Evolutionary conservation across 2,888 invertebrate genomes (phyloP).

Genomic region (Scrobipalpa atriplicella): DNA sequence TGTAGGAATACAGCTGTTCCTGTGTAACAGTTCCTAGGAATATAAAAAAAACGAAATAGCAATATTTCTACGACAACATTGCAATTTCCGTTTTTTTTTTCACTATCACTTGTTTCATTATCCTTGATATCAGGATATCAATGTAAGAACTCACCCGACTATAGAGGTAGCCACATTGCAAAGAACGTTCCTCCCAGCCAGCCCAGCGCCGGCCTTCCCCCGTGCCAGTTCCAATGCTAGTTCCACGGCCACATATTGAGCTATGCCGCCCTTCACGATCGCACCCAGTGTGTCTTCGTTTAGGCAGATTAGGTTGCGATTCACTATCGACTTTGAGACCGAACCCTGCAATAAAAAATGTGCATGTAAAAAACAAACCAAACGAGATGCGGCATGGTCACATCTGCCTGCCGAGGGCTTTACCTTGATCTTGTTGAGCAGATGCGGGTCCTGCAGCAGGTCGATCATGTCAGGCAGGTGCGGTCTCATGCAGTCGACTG

Average conservation of each 20-base stretch:
- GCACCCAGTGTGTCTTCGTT: constrained; percentile 99
- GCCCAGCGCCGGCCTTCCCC: constrained; percentile 81
- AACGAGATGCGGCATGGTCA: too few species aligned
- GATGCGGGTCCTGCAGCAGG: constrained; percentile 97
- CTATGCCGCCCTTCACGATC: constrained; percentile 97
- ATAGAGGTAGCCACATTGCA: constrained; percentile 89
- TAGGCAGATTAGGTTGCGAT: constrained; percentile 84
- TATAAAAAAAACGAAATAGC: too few species aligned
- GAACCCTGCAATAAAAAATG: constrained; percentile 59
- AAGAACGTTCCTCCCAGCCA: constrained; percentile 67
- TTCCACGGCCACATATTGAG: constrained; percentile 96
- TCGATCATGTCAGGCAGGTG: constrained; percentile 97
- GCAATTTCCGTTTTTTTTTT: too few species aligned
- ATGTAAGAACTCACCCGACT: constrained; percentile 64
- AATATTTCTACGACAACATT: too few species aligned
- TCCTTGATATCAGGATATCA: too few species aligned
- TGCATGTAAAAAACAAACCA: too few species aligned
- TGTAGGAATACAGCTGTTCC: too few species aligned
- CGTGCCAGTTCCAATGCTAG: constrained; percentile 93
- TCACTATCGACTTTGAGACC: constrained; percentile 77
- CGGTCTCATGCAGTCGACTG: constrained; percentile 96
- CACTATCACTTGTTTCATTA: too few species aligned
- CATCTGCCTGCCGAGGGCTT: too few species aligned
- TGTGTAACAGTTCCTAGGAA: too few species aligned
- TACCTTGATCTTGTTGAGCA: constrained; percentile 86